phyloP scores from a whole-genome alignment of 2,113 vertebrate genomes.

The Eonycteris spelaea region DNA sequence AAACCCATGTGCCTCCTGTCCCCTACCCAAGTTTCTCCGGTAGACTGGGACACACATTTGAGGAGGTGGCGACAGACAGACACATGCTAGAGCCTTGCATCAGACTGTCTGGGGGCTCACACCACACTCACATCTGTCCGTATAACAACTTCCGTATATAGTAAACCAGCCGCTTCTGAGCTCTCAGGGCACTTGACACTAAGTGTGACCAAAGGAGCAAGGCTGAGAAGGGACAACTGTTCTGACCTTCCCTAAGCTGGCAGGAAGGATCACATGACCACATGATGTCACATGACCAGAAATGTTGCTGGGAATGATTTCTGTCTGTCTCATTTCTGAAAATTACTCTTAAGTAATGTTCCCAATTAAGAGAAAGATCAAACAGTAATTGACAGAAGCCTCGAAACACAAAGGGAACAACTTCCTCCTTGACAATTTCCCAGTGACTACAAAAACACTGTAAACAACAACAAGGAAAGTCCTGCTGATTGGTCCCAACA shows the following conservation, averaged over 20 bases:
- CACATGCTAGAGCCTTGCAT: accelerated
- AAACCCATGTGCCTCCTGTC: no score
- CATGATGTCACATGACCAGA: background rate
- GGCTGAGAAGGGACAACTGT: background rate
- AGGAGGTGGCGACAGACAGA: background rate
- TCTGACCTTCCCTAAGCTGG: accelerated
- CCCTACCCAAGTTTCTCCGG: background rate
- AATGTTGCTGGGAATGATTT: background rate
- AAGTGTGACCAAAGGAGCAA: background rate
- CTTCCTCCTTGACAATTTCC: background rate
- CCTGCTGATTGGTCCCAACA: background rate
- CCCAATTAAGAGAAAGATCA: background rate
- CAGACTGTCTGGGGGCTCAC: background rate
- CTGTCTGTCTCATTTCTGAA: background rate
- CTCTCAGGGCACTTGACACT: background rate
- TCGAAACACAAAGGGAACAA: background rate
- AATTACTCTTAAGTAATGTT: background rate
- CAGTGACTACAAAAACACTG: background rate
- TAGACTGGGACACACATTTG: background rate
- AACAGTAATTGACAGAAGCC: background rate
- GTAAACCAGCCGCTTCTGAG: no score
- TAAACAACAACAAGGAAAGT: background rate
- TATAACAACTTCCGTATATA: no score
- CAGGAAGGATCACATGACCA: background rate
- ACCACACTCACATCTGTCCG: no score